Evolutionary conservation across 2,888 invertebrate genomes (phyloP).

Genomic region (Sesia bembeciformis): DNA sequence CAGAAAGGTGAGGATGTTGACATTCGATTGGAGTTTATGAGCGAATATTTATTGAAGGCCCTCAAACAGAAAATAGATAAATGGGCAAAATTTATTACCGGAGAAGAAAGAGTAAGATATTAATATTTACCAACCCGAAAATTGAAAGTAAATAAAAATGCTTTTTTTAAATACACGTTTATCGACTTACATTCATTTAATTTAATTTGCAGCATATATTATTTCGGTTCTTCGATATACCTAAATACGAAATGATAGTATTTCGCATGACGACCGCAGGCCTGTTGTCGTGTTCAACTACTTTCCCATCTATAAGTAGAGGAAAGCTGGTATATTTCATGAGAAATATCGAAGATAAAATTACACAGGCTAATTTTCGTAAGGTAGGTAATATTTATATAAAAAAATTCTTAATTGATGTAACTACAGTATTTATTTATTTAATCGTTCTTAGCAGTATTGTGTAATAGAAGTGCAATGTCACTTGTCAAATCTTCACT

Average conservation of each 20-base stretch:
- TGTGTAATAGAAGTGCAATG: too few relatives aligned
- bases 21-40: conserved; percentile 84
- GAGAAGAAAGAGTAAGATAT: conserved; percentile 78
- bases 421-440: too few relatives aligned
- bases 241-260: conserved; percentile 64
- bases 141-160: not conserved
- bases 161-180: not conserved
- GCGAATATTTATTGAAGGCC: conserved; percentile 81
- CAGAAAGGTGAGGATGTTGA: conserved; percentile 72
- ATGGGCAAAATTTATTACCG: conserved; percentile 88
- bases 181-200: not conserved
- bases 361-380: conserved; percentile 76
- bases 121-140: not conserved
- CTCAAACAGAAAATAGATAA: conserved; percentile 89
- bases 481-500: too few relatives aligned
- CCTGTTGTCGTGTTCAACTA: conserved; percentile 76
- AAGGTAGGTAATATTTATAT: conserved; percentile 20
- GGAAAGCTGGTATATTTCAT: conserved; percentile 86
- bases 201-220: conserved; percentile 41
- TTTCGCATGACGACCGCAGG: conserved; percentile 78
- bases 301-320: conserved; percentile 76
- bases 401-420: not conserved
- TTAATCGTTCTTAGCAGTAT: too few relatives aligned
- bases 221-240: conserved; percentile 45
- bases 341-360: conserved; percentile 74